Base-by-base conservation (phyloP, 2,797 vertebrate species). In the Acanthurus leucopareius region DNA sequence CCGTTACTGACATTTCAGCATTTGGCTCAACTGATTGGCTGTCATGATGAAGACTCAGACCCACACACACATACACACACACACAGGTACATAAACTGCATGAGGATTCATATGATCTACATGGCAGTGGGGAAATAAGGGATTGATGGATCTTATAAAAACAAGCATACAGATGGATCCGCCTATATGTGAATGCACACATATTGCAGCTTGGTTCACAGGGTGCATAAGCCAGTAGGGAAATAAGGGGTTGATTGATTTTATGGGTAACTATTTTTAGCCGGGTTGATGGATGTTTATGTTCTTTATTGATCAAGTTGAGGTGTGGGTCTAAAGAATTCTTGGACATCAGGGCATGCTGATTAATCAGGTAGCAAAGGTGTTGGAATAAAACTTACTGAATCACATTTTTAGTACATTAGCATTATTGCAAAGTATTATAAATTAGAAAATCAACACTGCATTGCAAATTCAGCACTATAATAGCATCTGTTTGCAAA, bases 261-360 rank as follows among this genome's bases (percentile, higher is more conserved):
- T 88, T 92, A 88, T 81, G 83, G 85, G 86, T 71, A 80, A 84
- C 90, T 93, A 94, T 94, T 93, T 93, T 92, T 93, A 93, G 89
- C 89, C 89, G 80, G 80, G 87, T 84, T 93, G 92, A 94, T 93
- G 93, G 89, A 94, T 93, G 91, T 86, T 93, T 92, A 91, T 92
- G 91, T 91, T 76, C 93, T 92, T 91, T 91, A 93, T 94, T 88
- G 93, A 94, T 93, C 89, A 89, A 67, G 77, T 77, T 60, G 83
- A 88, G 83, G 77, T 88, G 89, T 72, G 76, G 82, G 82, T 82
- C 84, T 86, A 80, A 83, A 69, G 84, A 91, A 82, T 87, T 88
- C 75, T 61, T 60, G 45, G 83, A 86, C 72, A 79, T 75, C 77
- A 17, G 57, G 57, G 75, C 64, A 15, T 52, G 71, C 84, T 86